These are phyloP conservation scores for Zelleria hepariella DNA, from an alignment of 2,888 invertebrate genomes.

Conservation along the genomic window DNA sequence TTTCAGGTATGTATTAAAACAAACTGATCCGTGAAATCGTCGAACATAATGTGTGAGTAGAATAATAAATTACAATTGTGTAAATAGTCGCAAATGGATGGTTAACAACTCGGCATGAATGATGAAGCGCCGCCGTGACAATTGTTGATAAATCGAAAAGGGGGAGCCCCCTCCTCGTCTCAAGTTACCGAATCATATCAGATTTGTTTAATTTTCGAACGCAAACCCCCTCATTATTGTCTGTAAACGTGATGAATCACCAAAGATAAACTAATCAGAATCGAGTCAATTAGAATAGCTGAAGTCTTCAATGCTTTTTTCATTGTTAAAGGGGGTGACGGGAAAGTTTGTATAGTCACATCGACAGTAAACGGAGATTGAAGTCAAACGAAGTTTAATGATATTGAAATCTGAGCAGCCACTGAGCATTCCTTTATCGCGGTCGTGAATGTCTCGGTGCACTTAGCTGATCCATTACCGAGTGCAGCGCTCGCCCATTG, in stretches of 20 bases:
- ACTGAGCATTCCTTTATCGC: constrained; percentile 29
- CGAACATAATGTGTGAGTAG: constrained; percentile 1
- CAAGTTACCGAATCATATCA: constrained; percentile 60
- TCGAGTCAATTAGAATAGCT: constrained; percentile 25
- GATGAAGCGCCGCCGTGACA: constrained; percentile 6
- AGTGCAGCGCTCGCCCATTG: constrained; percentile 55
- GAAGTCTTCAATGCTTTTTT: neutral
- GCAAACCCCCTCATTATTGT: constrained; percentile 56
- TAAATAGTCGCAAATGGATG: constrained; percentile 6
- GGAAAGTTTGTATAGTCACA: neutral
- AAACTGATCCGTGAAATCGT: neutral
- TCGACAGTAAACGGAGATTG: neutral
- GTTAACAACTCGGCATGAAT: constrained; percentile 3
- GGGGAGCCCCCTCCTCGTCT: constrained; percentile 37
- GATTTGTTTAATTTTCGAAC: constrained; percentile 56
- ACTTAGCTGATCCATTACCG: constrained; percentile 70
- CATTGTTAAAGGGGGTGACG: neutral
- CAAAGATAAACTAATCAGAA: constrained; percentile 54
- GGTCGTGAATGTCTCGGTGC: constrained; percentile 67
- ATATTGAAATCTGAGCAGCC: constrained; percentile 11
- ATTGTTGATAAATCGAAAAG: constrained; percentile 23
- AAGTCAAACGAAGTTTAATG: neutral
- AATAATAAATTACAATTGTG: neutral
- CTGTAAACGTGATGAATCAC: constrained; percentile 57
- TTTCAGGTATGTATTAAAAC: constrained; percentile 4